A percentile compares a stretch with the other conserved stretches of the same genome.
phyloP scores from a whole-genome alignment of 2,888 invertebrate genomes.

The Margaritifera margaritifera region DNA sequence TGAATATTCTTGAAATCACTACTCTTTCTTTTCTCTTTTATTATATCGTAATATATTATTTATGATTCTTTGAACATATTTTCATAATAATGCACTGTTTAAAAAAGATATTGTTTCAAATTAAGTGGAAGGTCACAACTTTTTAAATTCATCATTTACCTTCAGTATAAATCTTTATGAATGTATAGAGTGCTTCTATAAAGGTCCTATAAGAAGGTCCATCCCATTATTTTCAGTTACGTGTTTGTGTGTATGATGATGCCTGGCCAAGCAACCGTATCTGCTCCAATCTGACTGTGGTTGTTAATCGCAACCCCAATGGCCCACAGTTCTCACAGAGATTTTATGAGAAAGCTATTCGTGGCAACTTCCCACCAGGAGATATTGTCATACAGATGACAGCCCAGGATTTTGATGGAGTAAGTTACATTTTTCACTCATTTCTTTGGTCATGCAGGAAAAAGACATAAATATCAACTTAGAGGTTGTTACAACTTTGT shows the following conservation, averaged over 20 bases:
- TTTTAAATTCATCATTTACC: no score
- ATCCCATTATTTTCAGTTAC: slow-evolving; percentile 26
- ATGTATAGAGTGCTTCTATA: background rate
- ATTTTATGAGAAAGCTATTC: slow-evolving; percentile 37
- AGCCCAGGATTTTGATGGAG: slow-evolving; percentile 90
- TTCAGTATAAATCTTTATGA: no score
- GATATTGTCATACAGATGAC: slow-evolving; percentile 82
- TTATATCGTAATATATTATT: no score
- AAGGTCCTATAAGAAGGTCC: no score
- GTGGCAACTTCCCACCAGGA: slow-evolving; percentile 51
- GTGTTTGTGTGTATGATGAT: slow-evolving; percentile 53
- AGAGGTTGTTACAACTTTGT: no score
- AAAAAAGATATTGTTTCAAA: no score
- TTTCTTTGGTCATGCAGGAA: background rate
- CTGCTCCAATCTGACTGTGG: slow-evolving; percentile 43
- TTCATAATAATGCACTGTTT: no score
- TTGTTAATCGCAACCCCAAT: slow-evolving; percentile 46
- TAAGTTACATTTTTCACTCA: slow-evolving; percentile 67
- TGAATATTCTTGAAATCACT: no score
- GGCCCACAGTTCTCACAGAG: slow-evolving; percentile 39
- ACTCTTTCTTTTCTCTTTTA: no score
- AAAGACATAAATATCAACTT: no score
- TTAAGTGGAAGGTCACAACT: no score
- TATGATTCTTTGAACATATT: no score
- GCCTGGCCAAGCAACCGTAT: slow-evolving; percentile 50